Evolutionary conservation across 2,113 vertebrate genomes (phyloP), one percentile per base, ranked within the genome.

Genomic region (Bubo blakistoni): DNA sequence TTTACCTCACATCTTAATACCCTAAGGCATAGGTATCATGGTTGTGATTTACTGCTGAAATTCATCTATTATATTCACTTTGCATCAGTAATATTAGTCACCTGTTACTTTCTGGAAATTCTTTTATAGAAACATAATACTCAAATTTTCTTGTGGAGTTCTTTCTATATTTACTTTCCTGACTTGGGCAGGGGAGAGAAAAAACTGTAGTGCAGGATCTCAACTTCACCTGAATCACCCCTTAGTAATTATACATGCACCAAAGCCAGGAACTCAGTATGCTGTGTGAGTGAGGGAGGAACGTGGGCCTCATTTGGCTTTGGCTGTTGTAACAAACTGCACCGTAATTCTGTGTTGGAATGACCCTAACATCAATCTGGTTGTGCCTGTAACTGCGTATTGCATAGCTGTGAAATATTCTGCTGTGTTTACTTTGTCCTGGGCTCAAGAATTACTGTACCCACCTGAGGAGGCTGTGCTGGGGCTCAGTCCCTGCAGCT

Each of bases 1-100:
- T 88, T 81, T 94, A 38, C 29, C 84, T 94, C 89, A 92, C 0
- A 0, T 76, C 81, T 92, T 81, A 90, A 85, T 91, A 79, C 47
- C 27, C 84, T 87, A 87, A 92, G 86, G 81, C 81, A 91, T 21
- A 76, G 30, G 40, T 85, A 92, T 79, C 49, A 36, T n/a, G 73
- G 55, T n/a, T 90, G 61, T 87, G 70, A 90, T 96, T 94, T 96
- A 90, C 91, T 94, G 65, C 57, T 87, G 61, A 94, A 84, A 72
- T 91, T 79, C 73, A 76, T 47, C 70, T 85, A 69, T 81, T 81
- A 47, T 87, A 44, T 89, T 91, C 15, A 3, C 49, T 44, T 85
- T 81, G 38, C 61, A 91, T 87, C 72, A 42, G 26, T 81, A 72
- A 79, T 74, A 67, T 87, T 95, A 95, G 77, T 89, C 89, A 95